A percentile compares a stretch with the other conserved stretches of the same genome.
These are phyloP conservation scores for Pelodiscus sinensis DNA, from an alignment of 2,113 vertebrate species.

Conservation along the genomic window DNA sequence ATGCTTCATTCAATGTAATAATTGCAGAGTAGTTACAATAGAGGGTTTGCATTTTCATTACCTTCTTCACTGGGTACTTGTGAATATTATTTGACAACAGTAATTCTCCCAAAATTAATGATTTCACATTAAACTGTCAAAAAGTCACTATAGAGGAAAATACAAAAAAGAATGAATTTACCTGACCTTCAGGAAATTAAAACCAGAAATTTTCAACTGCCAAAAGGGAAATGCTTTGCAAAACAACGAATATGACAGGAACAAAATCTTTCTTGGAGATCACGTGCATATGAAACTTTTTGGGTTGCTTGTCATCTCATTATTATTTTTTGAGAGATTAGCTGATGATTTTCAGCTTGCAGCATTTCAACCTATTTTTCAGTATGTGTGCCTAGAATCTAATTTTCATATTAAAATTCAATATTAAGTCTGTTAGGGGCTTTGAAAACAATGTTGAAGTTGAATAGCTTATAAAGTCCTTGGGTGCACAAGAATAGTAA, in stretches of 20 bases:
- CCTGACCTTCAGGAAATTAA: not conserved
- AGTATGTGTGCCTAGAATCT: not conserved
- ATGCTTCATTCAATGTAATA: not conserved
- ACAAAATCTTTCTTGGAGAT: not conserved
- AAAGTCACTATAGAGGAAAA: not conserved
- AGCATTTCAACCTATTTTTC: not conserved
- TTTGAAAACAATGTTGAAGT: not conserved
- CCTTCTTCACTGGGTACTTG: not conserved
- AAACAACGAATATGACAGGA: not conserved
- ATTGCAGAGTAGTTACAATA: accelerated
- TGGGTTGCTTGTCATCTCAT: not conserved
- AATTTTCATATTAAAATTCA: not conserved
- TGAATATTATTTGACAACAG: not conserved
- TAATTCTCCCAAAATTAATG: not conserved
- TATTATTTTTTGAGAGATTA: not conserved
- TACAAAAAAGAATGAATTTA: accelerated
- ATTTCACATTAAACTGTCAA: not conserved
- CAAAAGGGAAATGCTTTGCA: not conserved
- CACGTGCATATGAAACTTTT: not conserved
- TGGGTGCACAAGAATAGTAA: not conserved
- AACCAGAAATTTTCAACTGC: not conserved
- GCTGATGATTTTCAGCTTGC: not conserved
- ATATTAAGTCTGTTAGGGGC: not conserved
- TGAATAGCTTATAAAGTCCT: not conserved
- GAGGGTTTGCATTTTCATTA: not conserved